Base-by-base conservation (phyloP, 2,888 invertebrate genomes). In the Thelaira solivaga region DNA sequence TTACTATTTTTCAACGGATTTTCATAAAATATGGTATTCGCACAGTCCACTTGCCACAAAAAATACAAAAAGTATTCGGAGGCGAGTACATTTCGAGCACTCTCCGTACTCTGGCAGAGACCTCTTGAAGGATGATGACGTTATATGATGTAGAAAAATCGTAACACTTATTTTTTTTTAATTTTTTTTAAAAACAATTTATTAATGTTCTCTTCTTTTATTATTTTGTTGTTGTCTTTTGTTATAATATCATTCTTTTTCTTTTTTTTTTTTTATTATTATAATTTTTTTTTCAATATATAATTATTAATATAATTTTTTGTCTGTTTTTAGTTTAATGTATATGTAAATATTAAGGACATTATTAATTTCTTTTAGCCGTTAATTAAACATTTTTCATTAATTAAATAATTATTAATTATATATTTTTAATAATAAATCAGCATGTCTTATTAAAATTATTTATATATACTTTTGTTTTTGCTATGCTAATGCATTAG, bases 331-430 rank as follows among this genome's bases (percentile, higher is more conserved):
- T 67, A 59, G 68, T 24, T 69, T 80, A 83, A 83, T 85, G 84
- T 86, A 85, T 86, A 85, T 86, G 86, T 87, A 86, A 87, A 86
- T 87, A 86, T 86, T 86, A 86, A 86, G 85, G 85, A 86, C 86
- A 86, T 86, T 86, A 84, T 86, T 83, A 85, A n/a, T n/a, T n/a
- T n/a, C n/a, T 84, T 86, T 86, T 85, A 84, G 76, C 76, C 49
- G 74, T 76, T 80, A 72, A 73, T 74, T 74, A 78, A 76, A 71
- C 81, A 81, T 81, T 82, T 81, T n/a, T n/a, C 43, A 82, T 84
- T 82, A 85, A 82, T 86, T 81, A 84, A 85, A 84, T 85, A 86
- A 85, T 86, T 84, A 86, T 82, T 85, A 57, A 43, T 65, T 67
- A 64, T 55, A 62, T 71, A 26, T 73, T 80, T 80, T 81, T 85